phyloP scores from a whole-genome alignment of 1,140 invertebrate species.

The Pseudomyrmex pallidus region DNA sequence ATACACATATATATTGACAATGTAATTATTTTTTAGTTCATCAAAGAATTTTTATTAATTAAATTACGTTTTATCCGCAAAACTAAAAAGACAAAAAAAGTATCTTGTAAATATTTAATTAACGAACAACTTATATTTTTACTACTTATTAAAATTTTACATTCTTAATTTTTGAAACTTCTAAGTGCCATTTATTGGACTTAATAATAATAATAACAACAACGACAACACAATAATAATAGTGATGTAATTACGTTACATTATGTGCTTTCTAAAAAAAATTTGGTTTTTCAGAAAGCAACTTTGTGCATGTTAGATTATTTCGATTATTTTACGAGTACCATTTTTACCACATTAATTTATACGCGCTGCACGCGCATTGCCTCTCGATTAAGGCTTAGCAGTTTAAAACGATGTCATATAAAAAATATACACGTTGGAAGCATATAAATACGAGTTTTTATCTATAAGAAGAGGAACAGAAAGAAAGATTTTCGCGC shows the following conservation, averaged over 20 bases:
- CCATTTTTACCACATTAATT: not conserved
- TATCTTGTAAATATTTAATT: conserved; percentile 1
- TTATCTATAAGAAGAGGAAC: conserved; percentile 26
- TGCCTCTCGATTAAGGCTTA: conserved; percentile 13
- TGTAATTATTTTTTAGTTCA: conserved; percentile 14
- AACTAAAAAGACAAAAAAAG: not conserved
- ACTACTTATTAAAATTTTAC: not conserved
- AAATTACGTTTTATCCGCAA: not conserved
- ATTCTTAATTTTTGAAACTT: not conserved
- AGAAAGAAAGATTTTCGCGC: conserved; percentile 18
- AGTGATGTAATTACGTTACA: too few species aligned
- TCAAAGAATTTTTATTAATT: not conserved
- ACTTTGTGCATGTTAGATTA: not conserved
- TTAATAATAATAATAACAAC: not conserved
- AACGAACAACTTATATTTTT: not conserved
- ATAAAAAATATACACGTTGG: conserved; percentile 79
- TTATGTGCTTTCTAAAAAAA: too few species aligned
- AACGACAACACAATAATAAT: not conserved
- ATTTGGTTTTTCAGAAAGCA: not conserved
- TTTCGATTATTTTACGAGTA: not conserved
- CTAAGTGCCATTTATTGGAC: not conserved
- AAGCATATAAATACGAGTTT: conserved; percentile 77
- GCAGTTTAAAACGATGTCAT: conserved; percentile 69
- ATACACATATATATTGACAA: not conserved
- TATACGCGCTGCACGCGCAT: not conserved